A percentile compares a stretch with the other conserved stretches of the same genome.
phyloP scores from a whole-genome alignment of 2,888 invertebrate species.

The Gibbula magus region DNA sequence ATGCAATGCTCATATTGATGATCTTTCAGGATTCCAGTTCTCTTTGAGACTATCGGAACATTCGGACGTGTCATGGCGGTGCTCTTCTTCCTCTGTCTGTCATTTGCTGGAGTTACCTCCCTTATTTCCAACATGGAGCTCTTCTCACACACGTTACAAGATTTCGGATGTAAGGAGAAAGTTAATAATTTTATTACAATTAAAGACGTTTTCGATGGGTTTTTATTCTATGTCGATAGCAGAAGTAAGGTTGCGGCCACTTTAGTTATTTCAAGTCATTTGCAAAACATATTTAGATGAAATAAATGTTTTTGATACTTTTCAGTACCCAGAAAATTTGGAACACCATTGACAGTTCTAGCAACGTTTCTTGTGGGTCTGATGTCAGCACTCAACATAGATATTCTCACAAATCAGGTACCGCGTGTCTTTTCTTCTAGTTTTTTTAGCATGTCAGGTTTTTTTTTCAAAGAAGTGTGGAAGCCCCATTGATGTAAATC shows the following conservation, averaged over 20 bases:
- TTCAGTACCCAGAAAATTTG: conserved; percentile 59
- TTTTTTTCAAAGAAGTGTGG: too few relatives aligned
- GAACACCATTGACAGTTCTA: conserved; percentile 52
- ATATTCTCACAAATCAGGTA: conserved; percentile 69
- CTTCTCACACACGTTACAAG: conserved; percentile 56
- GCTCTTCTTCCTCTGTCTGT: conserved; percentile 67
- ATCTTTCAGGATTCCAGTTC: conserved; percentile 63
- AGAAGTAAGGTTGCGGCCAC: too few relatives aligned
- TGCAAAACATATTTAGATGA: too few relatives aligned
- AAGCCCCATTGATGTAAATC: too few relatives aligned
- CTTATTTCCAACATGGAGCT: conserved; percentile 66
- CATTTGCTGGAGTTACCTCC: conserved; percentile 68
- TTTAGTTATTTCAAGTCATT: too few relatives aligned
- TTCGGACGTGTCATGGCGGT: conserved; percentile 63
- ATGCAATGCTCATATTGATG: too few relatives aligned
- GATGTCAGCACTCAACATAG: conserved; percentile 62
- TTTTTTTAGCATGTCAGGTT: too few relatives aligned
- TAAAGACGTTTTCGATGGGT: background rate
- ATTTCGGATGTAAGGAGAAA: conserved; percentile 63
- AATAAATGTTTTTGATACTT: too few relatives aligned
- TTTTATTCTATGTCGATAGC: background rate
- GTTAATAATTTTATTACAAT: too few relatives aligned
- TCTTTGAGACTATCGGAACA: conserved; percentile 60
- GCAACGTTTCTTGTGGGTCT: conserved; percentile 60
- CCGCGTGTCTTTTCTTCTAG: background rate